A percentile compares a stretch with the other conserved stretches of the same genome.
Evolutionary conservation across 2,888 invertebrate species (phyloP).

Genomic region (Hypomecis punctinalis): DNA sequence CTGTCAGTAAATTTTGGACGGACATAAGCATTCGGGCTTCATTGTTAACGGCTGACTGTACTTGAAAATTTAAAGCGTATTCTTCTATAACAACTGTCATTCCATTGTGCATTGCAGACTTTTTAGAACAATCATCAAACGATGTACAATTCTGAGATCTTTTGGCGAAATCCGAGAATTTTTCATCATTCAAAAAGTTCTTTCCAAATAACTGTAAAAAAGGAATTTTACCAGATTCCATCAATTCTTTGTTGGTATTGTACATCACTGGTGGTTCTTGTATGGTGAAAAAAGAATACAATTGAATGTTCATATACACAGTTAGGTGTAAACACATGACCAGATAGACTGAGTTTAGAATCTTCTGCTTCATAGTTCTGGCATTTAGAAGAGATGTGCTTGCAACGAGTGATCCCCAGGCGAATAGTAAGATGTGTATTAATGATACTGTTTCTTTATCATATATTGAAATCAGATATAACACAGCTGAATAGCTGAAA

Average conservation of each 20-base stretch:
- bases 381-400: conserved; percentile 58
- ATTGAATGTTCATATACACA: conserved; percentile 63
- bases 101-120: conserved; percentile 55
- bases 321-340: conserved; percentile 64
- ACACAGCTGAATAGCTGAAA: conserved; percentile 55
- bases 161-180: conserved; percentile 55
- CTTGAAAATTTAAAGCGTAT: conserved; percentile 59
- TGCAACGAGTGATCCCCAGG: conserved; percentile 68
- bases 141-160: conserved; percentile 56
- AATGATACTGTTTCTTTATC: conserved; percentile 54
- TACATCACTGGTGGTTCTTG: conserved; percentile 58
- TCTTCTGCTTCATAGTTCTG: conserved; percentile 62
- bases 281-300: conserved; percentile 71
- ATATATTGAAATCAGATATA: conserved; percentile 56
- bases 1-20: conserved; percentile 58
- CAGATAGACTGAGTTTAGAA: conserved; percentile 63
- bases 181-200: conserved; percentile 59
- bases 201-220: conserved; percentile 55
- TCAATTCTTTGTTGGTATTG: conserved; percentile 60
- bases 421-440: conserved; percentile 54
- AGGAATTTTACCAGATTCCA: conserved; percentile 56
- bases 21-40: conserved; percentile 64
- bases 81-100: conserved; percentile 60
- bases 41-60: conserved; percentile 56
- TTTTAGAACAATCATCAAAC: conserved; percentile 56